These are phyloP conservation scores for Gallinago solitaria DNA, from an alignment of 2,797 vertebrate genomes.

Conservation along the genomic window DNA sequence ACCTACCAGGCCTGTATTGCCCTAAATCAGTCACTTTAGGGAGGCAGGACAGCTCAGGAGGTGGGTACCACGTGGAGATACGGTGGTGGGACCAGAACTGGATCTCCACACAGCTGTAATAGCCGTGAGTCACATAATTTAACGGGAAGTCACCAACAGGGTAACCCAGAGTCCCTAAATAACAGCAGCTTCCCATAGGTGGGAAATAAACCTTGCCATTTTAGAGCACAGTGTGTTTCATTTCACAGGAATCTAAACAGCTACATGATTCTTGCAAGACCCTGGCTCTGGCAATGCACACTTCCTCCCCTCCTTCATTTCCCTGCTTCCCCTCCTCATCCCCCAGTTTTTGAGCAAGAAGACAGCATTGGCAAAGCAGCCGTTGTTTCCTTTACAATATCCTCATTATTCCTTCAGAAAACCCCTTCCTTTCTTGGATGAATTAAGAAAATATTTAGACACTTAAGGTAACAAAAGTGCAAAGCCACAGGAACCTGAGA, in stretches of 20 bases:
- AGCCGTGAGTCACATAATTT: background rate
- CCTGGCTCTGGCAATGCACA: background rate
- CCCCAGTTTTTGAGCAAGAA: background rate
- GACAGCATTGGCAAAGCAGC: background rate
- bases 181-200: background rate
- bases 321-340: background rate
- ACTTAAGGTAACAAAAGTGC: background rate
- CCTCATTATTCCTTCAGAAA: background rate
- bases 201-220: background rate
- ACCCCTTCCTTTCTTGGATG: background rate
- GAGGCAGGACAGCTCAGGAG: background rate
- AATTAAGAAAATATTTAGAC: background rate
- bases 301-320: background rate
- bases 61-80: background rate
- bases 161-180: background rate
- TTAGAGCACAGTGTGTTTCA: background rate
- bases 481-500: background rate
- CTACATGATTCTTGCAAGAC: background rate
- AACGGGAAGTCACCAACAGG: background rate
- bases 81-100: background rate
- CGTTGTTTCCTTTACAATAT: background rate
- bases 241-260: background rate
- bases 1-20: background rate
- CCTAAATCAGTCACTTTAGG: background rate
- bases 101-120: background rate